These are phyloP conservation scores for Tauraco erythrolophus DNA, from an alignment of 2,113 vertebrate species.

Conservation along the genomic window DNA sequence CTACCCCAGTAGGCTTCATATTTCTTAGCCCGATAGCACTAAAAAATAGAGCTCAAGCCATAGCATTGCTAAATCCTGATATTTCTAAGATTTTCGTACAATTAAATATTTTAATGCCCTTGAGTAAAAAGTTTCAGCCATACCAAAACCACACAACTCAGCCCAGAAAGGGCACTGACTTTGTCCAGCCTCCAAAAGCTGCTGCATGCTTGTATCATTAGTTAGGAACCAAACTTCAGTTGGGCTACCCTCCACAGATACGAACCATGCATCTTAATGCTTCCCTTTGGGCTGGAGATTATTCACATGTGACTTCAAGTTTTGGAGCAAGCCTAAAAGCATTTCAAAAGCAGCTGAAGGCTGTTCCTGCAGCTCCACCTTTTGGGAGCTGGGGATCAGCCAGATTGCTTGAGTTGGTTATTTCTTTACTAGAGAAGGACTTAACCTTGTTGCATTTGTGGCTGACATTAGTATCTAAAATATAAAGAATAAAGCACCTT, in stretches of 20 bases:
- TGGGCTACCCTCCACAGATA: not conserved
- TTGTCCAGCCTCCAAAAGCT: not conserved
- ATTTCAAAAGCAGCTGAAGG: not conserved
- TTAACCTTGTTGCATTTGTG: not conserved
- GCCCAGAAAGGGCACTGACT: not conserved
- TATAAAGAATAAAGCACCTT: not conserved
- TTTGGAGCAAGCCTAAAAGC: not conserved
- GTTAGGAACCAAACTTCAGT: not conserved
- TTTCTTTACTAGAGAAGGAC: not conserved
- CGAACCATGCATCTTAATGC: not conserved
- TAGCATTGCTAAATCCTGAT: not conserved
- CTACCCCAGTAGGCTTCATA: not conserved
- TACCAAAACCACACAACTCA: not conserved
- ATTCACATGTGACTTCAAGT: not conserved
- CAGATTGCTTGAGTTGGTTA: not conserved
- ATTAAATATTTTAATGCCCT: not conserved
- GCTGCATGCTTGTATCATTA: not conserved
- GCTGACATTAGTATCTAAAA: not conserved
- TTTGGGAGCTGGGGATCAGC: not conserved
- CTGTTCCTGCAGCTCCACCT: constrained; percentile 51
- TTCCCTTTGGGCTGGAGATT: not conserved
- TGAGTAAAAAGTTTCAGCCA: not conserved
- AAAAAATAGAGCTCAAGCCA: not conserved
- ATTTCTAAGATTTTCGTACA: not conserved
- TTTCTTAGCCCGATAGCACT: not conserved